A percentile compares a stretch with the other conserved stretches of the same genome.
Evolutionary conservation across 2,797 vertebrate species (phyloP).

Genomic region (Chelon labrosus): DNA sequence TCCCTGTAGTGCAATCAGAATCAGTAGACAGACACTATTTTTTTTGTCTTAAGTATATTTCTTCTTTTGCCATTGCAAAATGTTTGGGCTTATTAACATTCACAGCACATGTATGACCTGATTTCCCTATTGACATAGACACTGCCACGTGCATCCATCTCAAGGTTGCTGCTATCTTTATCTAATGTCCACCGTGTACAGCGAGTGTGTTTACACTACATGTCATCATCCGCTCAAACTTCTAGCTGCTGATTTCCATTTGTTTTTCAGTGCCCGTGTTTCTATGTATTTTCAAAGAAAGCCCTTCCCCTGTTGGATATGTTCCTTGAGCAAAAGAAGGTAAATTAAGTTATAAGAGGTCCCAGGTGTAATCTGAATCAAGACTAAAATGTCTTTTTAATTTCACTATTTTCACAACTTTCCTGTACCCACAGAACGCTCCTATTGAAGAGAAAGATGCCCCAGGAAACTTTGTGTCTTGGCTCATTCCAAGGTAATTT

Average conservation of each 20-base stretch:
- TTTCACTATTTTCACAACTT: not conserved
- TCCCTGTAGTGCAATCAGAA: not conserved
- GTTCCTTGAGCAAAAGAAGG: constrained; percentile 87
- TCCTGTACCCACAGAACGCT: constrained; percentile 65
- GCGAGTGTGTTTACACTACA: not conserved
- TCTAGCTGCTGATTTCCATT: not conserved
- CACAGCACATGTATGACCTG: too few relatives aligned
- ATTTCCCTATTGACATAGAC: too few relatives aligned
- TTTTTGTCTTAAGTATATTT: too few relatives aligned
- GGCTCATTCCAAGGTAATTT: constrained; percentile 85
- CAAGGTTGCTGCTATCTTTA: not conserved
- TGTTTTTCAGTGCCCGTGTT: constrained; percentile 87
- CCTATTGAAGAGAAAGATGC: constrained; percentile 85
- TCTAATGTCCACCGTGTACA: not conserved
- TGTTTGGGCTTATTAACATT: too few relatives aligned
- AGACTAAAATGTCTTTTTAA: not conserved
- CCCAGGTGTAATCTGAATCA: not conserved
- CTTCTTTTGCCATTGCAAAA: too few relatives aligned
- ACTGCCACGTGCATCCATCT: too few relatives aligned
- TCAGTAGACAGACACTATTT: not conserved
- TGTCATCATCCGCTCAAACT: not conserved
- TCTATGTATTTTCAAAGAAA: constrained; percentile 84
- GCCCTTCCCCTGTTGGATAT: constrained; percentile 80
- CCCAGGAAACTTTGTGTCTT: constrained; percentile 87
- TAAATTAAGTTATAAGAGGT: constrained; percentile 35